phyloP scores from a whole-genome alignment of 2,113 vertebrate species.

The Jaculus jaculus region DNA sequence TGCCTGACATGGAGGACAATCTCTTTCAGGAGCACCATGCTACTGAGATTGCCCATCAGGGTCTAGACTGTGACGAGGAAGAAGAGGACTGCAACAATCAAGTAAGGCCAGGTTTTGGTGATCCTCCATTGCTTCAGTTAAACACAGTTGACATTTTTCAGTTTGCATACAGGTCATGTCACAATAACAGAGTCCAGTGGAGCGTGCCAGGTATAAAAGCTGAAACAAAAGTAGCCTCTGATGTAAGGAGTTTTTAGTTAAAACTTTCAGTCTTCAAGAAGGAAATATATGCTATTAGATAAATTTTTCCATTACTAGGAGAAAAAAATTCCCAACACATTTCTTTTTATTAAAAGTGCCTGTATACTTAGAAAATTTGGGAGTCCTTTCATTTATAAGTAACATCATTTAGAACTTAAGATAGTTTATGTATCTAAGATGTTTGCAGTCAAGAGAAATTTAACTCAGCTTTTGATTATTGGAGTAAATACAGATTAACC shows the following conservation, averaged over 20 bases:
- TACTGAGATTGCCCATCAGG: slow-evolving; percentile 81
- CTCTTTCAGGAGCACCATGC: slow-evolving; percentile 61
- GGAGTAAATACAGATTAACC: slow-evolving; percentile 7
- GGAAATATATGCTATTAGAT: slow-evolving; percentile 20
- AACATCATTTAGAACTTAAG: slow-evolving; percentile 44
- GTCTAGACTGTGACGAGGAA: slow-evolving; percentile 84
- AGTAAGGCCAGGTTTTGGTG: slow-evolving; percentile 68
- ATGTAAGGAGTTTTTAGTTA: slow-evolving; percentile 21
- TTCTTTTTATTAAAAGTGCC: slow-evolving; percentile 31
- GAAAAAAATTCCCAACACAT: neutral
- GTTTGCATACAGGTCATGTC: neutral
- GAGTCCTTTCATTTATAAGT: slow-evolving; percentile 33
- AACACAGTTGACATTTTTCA: slow-evolving; percentile 10
- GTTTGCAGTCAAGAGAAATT: slow-evolving; percentile 34
- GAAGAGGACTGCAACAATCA: slow-evolving; percentile 78
- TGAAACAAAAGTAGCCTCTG: slow-evolving; percentile 29
- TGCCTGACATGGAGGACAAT: slow-evolving; percentile 55
- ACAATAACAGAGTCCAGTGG: neutral
- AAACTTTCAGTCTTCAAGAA: slow-evolving; percentile 24
- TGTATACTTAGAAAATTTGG: slow-evolving; percentile 19
- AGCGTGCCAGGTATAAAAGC: slow-evolving; percentile 22
- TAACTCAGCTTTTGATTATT: slow-evolving; percentile 53
- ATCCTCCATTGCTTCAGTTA: neutral
- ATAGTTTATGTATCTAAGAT: neutral
- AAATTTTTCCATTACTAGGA: slow-evolving; percentile 9